Evolutionary conservation across 2,797 vertebrate species (phyloP), one percentile per base, ranked within the genome.

Genomic region (Miichthys miiuy): DNA sequence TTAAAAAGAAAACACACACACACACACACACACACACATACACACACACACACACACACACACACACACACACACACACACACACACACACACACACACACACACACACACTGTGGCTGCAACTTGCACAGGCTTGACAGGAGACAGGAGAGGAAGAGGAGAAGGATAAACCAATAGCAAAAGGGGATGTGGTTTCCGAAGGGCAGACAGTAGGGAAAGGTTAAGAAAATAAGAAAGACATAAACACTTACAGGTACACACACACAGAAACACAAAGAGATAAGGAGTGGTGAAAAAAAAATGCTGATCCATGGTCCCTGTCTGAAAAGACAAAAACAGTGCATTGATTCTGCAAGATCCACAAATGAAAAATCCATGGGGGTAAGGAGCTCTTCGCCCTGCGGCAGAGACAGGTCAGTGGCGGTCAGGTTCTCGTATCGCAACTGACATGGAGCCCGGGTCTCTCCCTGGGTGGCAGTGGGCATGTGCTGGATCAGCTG

Each of bases 341-440:
- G 86, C 94, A 96, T 96, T 92, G 95, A 96, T 96, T 92, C 87
- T 88, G 87, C 73, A 83, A 90, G 85, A 94, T 93, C 92, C 91
- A 93, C 94, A 95, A 95, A 95, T 96, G 93, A 95, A 94, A 96
- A 95, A 95, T 96, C 95, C 89, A 94, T 95, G 81, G 88, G 91
- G 90, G 91, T 91, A 86, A 93, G 89, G 80, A 90, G 88, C 84
- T 91, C 84, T 81, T 80, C 54, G 88, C 85, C 89, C 85, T 88
- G 90, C 74, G 88, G 92, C 87, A 87, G 86, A 91, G 84, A 90
- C 77, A 74, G 85, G 86, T 88, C 89, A 91, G 80, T 63, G 18
- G 86, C 47, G 87, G 93, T 93, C 91, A 89, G 72, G 79, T 78
- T 90, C 88, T 84, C 48, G 75, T 88, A 83, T 91, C 80, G 38